These are phyloP conservation scores for Penaeus monodon DNA, from an alignment of 2,888 invertebrate genomes.

Conservation along the genomic window DNA sequence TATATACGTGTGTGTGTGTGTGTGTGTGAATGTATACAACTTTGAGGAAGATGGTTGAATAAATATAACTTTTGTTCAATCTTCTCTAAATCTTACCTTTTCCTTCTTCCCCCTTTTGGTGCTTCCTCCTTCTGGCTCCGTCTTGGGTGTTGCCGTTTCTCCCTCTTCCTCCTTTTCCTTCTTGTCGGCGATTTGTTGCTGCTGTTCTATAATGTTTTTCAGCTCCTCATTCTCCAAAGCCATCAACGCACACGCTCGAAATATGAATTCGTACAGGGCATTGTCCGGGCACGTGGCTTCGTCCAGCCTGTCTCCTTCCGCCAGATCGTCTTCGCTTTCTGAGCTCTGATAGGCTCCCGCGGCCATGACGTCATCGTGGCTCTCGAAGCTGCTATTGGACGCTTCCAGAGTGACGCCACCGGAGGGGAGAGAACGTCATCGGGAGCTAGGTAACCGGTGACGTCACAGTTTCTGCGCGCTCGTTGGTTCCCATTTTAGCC, in stretches of 20 bases:
- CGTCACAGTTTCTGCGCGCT: conserved; percentile 27
- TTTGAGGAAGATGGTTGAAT: not conserved
- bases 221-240: conserved; percentile 62
- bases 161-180: conserved; percentile 14
- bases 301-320: conserved; percentile 24
- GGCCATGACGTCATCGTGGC: conserved; percentile 45
- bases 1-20: not conserved
- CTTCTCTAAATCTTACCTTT: conserved; percentile 5
- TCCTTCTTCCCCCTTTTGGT: not conserved
- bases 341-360: conserved; percentile 46
- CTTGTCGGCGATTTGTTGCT: conserved; percentile 32
- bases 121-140: no score
- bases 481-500: conserved; percentile 18
- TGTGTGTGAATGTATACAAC: not conserved
- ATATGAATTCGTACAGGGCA: conserved; percentile 59
- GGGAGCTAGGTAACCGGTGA: conserved; percentile 20
- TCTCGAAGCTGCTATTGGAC: conserved; percentile 50
- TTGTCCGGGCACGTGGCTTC: conserved; percentile 46
- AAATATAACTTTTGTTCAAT: not conserved
- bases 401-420: conserved; percentile 20
- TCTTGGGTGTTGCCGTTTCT: not conserved
- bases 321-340: conserved; percentile 37
- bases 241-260: conserved; percentile 61
- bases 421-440: conserved; percentile 26
- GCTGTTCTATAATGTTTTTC: conserved; percentile 48